A percentile compares a stretch with the other conserved stretches of the same genome.
phyloP scores from a whole-genome alignment of 2,797 vertebrate species.

The Gymnothorax javanicus region DNA sequence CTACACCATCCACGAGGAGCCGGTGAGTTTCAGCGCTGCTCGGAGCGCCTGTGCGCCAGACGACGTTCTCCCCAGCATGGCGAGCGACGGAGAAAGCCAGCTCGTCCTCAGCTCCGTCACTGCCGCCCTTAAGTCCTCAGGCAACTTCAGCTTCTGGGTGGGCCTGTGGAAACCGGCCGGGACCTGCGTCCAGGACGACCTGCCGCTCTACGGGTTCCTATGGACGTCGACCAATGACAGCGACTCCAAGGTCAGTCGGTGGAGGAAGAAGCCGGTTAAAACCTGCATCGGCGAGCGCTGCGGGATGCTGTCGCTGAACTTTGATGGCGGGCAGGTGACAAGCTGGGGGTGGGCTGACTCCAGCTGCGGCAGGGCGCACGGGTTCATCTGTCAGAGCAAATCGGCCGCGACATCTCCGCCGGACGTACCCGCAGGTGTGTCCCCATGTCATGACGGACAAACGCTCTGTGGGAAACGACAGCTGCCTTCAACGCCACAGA shows the following conservation, averaged over 20 bases:
- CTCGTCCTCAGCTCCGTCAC: slow-evolving; percentile 47
- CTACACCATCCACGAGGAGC: neutral
- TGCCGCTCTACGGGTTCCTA: slow-evolving; percentile 65
- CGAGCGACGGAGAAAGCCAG: slow-evolving; percentile 43
- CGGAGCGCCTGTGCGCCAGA: neutral
- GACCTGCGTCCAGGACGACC: slow-evolving; percentile 50
- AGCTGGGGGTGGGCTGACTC: slow-evolving; percentile 63
- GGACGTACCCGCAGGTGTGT: neutral
- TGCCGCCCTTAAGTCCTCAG: neutral
- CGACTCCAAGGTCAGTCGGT: slow-evolving; percentile 39
- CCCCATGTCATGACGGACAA: neutral
- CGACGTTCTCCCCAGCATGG: slow-evolving; percentile 58
- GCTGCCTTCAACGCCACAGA: neutral
- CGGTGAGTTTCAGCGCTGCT: neutral
- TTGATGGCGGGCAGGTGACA: neutral
- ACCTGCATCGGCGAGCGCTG: slow-evolving; percentile 59
- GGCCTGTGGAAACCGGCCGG: slow-evolving; percentile 52
- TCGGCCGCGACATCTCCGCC: neutral
- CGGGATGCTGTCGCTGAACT: slow-evolving; percentile 50
- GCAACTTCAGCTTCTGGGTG: slow-evolving; percentile 59
- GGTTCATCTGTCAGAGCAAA: slow-evolving; percentile 61
- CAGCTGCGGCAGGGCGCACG: slow-evolving; percentile 42
- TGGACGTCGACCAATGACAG: slow-evolving; percentile 50
- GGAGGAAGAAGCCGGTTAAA: slow-evolving; percentile 58
- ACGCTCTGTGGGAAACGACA: neutral